These are phyloP conservation scores for Macrophya alboannulata DNA, from an alignment of 2,888 invertebrate species.

Conservation along the genomic window DNA sequence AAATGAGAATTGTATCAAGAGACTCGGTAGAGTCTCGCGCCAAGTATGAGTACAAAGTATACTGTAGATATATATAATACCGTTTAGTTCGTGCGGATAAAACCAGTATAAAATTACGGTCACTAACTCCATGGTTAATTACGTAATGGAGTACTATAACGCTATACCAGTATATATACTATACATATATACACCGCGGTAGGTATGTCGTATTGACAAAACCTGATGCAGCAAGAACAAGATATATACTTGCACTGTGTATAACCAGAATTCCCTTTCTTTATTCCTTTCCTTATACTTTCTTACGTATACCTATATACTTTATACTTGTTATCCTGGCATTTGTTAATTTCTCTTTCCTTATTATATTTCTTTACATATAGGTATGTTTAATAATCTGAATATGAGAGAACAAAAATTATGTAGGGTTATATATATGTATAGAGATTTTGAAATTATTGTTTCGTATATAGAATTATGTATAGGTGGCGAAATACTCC, in stretches of 20 bases:
- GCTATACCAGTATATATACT: not conserved
- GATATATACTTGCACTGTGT: too few relatives aligned
- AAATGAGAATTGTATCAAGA: not conserved
- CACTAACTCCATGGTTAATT: conserved; percentile 47
- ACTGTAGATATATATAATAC: conserved; percentile 7
- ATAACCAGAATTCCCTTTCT: conserved; percentile 20
- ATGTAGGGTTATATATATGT: too few relatives aligned
- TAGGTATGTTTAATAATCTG: too few relatives aligned
- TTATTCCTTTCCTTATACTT: not conserved
- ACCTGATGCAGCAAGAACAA: not conserved
- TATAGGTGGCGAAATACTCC: not conserved
- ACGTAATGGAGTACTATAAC: conserved; percentile 32
- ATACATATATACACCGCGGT: not conserved
- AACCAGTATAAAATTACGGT: conserved; percentile 50
- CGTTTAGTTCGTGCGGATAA: conserved; percentile 44
- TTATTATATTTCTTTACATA: not conserved
- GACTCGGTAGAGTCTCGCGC: too few relatives aligned
- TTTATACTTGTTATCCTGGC: not conserved
- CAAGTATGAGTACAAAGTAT: not conserved
- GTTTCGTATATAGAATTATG: too few relatives aligned
- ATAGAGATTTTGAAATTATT: too few relatives aligned
- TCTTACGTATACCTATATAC: too few relatives aligned
- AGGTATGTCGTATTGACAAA: conserved; percentile 38
- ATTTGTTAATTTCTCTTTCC: not conserved
- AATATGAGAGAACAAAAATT: too few relatives aligned